phyloP scores from a whole-genome alignment of 2,888 invertebrate genomes.

The Strigamia crassipes region DNA sequence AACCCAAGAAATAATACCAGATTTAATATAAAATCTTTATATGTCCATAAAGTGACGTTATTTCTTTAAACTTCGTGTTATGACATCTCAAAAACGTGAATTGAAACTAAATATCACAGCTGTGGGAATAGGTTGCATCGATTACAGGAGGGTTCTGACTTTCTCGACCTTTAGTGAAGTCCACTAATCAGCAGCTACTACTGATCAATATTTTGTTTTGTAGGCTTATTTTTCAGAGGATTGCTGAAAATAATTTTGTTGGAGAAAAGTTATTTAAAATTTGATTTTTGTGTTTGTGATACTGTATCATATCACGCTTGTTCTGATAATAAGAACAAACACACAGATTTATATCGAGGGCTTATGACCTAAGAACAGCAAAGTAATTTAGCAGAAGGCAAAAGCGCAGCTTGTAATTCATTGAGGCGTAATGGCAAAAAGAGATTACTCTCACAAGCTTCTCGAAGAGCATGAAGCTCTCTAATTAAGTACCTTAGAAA shows the following conservation, averaged over 20 bases:
- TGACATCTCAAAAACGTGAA: background rate
- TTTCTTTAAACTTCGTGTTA: background rate
- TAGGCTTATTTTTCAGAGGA: background rate
- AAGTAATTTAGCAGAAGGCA: constrained; percentile 23
- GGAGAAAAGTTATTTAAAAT: background rate
- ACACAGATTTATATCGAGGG: background rate
- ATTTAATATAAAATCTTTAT: no score
- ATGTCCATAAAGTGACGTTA: no score
- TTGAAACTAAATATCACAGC: background rate
- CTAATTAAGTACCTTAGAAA: background rate
- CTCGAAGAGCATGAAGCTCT: background rate
- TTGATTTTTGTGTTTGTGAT: no score
- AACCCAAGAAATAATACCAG: no score
- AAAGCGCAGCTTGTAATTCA: constrained; percentile 4
- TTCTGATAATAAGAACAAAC: no score
- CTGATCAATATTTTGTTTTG: background rate
- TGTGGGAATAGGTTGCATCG: background rate
- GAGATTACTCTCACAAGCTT: background rate
- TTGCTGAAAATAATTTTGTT: background rate
- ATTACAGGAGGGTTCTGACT: background rate
- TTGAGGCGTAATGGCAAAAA: constrained; percentile 15
- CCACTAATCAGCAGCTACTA: constrained; percentile 28
- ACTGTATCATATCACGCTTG: no score
- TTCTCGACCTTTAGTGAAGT: background rate
- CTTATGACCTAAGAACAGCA: background rate